phyloP scores from a whole-genome alignment of 2,113 vertebrate genomes.

The Paralichthys olivaceus region DNA sequence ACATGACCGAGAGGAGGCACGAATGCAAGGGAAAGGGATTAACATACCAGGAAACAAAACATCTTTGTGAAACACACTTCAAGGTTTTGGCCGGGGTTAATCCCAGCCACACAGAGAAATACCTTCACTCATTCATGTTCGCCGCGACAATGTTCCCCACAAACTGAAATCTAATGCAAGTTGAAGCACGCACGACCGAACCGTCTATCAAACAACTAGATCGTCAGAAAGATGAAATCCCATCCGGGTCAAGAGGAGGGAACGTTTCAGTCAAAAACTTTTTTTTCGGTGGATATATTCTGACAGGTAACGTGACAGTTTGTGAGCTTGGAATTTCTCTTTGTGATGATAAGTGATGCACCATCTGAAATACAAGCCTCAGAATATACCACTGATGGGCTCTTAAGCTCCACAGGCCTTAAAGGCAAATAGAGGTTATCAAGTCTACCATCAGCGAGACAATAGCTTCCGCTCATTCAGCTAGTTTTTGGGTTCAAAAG shows the following conservation, averaged over 20 bases:
- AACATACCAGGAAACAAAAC: slow-evolving; percentile 77
- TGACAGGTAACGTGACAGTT: background rate
- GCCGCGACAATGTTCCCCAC: slow-evolving; percentile 8
- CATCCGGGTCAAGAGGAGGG: background rate
- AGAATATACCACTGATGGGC: background rate
- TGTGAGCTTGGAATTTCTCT: background rate
- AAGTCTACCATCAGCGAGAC: slow-evolving; percentile 13
- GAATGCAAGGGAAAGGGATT: slow-evolving; percentile 61
- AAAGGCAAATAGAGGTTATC: slow-evolving; percentile 3
- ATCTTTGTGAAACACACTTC: slow-evolving; percentile 69
- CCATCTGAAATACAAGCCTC: background rate
- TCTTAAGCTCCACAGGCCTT: background rate
- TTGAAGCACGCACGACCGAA: slow-evolving; percentile 48
- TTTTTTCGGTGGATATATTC: background rate
- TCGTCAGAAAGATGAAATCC: background rate
- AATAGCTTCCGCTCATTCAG: slow-evolving; percentile 28
- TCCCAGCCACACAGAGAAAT: slow-evolving; percentile 46
- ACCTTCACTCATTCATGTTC: slow-evolving; percentile 39
- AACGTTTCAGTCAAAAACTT: background rate
- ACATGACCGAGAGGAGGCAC: slow-evolving; percentile 37
- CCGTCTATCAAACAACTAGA: background rate
- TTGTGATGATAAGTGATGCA: background rate
- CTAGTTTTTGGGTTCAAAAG: background rate
- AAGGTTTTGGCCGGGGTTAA: slow-evolving; percentile 63
- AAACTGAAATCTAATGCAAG: slow-evolving; percentile 35